Evolutionary conservation across 2,797 vertebrate genomes (phyloP).

Genomic region (Spondyliosoma cantharus): DNA sequence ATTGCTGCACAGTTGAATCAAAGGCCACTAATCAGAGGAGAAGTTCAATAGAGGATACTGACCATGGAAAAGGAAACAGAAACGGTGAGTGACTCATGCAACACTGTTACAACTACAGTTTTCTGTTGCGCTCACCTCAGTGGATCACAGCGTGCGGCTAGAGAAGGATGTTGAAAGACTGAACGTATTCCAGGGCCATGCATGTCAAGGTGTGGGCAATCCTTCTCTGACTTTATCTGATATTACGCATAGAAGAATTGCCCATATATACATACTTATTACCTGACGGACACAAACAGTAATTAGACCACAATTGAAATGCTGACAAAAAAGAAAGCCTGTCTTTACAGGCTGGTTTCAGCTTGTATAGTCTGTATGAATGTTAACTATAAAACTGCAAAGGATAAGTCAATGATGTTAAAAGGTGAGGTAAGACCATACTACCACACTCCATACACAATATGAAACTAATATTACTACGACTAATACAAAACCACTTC

Average conservation of each 20-base stretch:
- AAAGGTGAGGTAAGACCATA: no score
- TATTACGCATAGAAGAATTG: background rate
- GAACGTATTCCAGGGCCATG: background rate
- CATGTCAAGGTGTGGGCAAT: background rate
- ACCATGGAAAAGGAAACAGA: slow-evolving; percentile 17
- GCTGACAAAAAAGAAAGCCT: background rate
- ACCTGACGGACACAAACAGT: background rate
- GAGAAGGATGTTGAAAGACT: background rate
- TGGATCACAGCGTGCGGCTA: slow-evolving; percentile 19
- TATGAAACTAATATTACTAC: background rate
- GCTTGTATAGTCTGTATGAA: background rate
- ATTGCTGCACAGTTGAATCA: slow-evolving; percentile 22
- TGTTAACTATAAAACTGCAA: no score
- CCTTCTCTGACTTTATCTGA: no score
- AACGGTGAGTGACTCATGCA: slow-evolving; percentile 41
- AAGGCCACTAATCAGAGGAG: slow-evolving; percentile 41
- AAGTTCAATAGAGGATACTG: slow-evolving; percentile 44
- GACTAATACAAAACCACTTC: background rate
- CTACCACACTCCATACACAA: background rate
- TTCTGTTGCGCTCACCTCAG: slow-evolving; percentile 5
- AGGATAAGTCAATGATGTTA: no score
- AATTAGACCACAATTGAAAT: background rate
- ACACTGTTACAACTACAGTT: background rate
- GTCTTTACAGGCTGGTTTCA: background rate
- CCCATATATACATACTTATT: background rate